Base-by-base conservation (phyloP, 2,888 invertebrate species). In the Cybosia mesomella region DNA sequence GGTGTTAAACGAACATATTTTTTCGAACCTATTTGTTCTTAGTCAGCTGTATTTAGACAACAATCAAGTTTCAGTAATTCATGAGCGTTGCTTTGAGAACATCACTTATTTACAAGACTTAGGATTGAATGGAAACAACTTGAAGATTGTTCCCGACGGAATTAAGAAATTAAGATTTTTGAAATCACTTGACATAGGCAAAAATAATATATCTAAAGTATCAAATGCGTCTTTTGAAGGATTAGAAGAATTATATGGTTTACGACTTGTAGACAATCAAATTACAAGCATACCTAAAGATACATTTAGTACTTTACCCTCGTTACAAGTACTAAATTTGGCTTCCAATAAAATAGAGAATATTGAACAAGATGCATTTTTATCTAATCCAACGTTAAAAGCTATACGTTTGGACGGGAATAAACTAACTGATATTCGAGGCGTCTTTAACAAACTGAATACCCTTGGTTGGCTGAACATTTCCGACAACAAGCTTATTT, bases 381-480 rank as follows among this genome's bases (percentile, higher is more conserved):
- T 96, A 73, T 96, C 96, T 77, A 97, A 97, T 89, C 96, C 96
- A 28, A 96, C 97, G 71, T 91, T 98, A 70, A 96, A 97, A 85
- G 97, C 97, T 63, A 96, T 98, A 77, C 95, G 97, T 73, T 93
- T 98, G 82, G 98, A 98, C 92, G 96, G 97, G 72, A 98, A 98
- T 90, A 96, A 96, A 88, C 93, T 98, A 70, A 96, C 96, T 71
- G 97, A 97, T 83, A 97, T 98, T 81, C 96, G 97, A 89, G 97
- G 97, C 62, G 96, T 97, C 82, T 97, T 97, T 89, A 96, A 96
- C 76, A 96, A 96, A 85, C 92, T 98, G 79, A 96, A 96, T 83
- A 96, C 96, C 75, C 95, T 98, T 55, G 96, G 97, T 65, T 97
- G 97, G 97, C 93, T 98, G 36, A 98, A 98, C 90, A 97, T 98